phyloP scores from a whole-genome alignment of 1,140 invertebrate genomes.

The Teleogryllus occipitalis region DNA sequence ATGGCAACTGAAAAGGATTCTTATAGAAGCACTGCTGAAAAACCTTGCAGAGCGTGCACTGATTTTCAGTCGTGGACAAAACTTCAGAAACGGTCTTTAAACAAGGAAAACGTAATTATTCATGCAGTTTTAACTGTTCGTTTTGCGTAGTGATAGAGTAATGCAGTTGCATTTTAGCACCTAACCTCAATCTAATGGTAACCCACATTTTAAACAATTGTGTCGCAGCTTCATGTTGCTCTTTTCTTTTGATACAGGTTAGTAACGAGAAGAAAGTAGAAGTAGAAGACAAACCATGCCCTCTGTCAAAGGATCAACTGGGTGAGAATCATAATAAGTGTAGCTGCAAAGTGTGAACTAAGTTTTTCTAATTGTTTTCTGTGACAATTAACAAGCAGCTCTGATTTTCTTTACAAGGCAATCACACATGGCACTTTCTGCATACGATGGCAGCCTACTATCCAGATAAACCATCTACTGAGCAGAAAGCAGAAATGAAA shows the following conservation, averaged over 20 bases:
- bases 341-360: background rate
- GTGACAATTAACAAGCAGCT: background rate
- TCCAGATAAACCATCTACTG: constrained; percentile 71
- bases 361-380: background rate
- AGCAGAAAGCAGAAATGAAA: constrained; percentile 66
- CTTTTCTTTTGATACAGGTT: background rate
- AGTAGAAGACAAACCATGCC: constrained; percentile 41
- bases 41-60: constrained; percentile 57
- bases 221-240: background rate
- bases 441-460: constrained; percentile 97
- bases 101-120: constrained; percentile 33
- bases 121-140: background rate
- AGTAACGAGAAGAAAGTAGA: constrained; percentile 35
- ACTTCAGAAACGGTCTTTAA: constrained; percentile 43
- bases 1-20: background rate
- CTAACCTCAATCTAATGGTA: background rate
- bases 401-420: constrained; percentile 40
- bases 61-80: constrained; percentile 67
- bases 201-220: background rate
- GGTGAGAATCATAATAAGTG: constrained; percentile 7
- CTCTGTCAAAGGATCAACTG: constrained; percentile 62
- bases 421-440: constrained; percentile 82
- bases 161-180: background rate
- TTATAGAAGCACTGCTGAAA: constrained; percentile 20
- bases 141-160: background rate